Evolutionary conservation across 2,113 vertebrate genomes (phyloP).

Genomic region (Octodon degus): DNA sequence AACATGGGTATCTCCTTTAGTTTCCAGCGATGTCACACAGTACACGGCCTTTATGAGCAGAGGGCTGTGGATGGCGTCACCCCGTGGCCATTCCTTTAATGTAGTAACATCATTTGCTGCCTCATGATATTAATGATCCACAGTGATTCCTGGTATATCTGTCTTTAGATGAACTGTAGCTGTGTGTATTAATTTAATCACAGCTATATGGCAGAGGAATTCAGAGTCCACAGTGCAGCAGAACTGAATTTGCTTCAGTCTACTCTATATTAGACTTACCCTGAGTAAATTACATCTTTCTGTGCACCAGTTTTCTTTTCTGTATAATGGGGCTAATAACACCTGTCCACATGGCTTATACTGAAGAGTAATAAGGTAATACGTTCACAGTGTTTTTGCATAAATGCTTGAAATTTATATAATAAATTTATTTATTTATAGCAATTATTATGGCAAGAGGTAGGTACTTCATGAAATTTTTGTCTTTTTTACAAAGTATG

Average conservation of each 20-base stretch:
- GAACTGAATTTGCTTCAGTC: neutral
- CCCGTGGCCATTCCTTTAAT: neutral
- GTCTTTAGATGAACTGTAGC: neutral
- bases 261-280: neutral
- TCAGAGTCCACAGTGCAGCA: neutral
- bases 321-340: neutral
- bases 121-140: neutral
- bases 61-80: neutral
- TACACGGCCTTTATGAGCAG: neutral
- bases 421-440: neutral
- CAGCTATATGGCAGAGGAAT: neutral
- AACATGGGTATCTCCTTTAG: slow-evolving; percentile 62
- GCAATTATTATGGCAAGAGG: neutral
- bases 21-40: neutral
- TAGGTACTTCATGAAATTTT: neutral
- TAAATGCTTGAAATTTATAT: neutral
- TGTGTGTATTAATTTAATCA: neutral
- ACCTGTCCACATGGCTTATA: neutral
- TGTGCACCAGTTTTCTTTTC: neutral
- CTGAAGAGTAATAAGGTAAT: neutral
- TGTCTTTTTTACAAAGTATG: neutral
- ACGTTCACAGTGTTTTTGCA: slow-evolving; percentile 33
- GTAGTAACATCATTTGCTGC: neutral
- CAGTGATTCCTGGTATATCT: neutral
- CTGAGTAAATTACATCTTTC: neutral